Base-by-base conservation (phyloP, 2,113 vertebrate species). In the Erythrocercus mccallii region DNA sequence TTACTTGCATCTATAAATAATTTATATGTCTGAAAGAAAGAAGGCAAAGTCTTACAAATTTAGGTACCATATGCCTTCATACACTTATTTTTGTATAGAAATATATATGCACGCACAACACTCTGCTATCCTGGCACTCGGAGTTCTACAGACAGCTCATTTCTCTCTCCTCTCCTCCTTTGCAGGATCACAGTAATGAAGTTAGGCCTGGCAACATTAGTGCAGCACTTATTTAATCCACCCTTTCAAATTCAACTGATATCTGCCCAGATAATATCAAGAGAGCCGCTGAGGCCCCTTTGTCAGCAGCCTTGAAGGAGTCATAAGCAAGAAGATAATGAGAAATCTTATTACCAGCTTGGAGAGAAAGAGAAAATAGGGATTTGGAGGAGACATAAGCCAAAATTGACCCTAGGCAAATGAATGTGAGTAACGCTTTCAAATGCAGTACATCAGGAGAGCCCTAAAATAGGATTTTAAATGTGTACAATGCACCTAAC, bases 241-340 rank as follows among this genome's bases (percentile, higher is more conserved):
- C 69, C n/a, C 94, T 95, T 97, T 95, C 91, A 95, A 81, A 93
- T 81, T 86, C 78, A 90, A 77, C 81, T 60, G 77, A 58, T 94
- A 88, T 71, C 80, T 96, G 80, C 81, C 72, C 86, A 61, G 76
- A 91, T 70, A 91, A 92, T 57, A 91, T 28, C 58, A 68, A 74
- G 48, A 78, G 30, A 95, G 76, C 88, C 82, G 84, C 88, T 78
- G 82, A 81, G 90, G 74, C 53, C 60, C 58, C 81, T 89, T 89
- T 94, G 71, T 88, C 84, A 85, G 73, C 53, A 69, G 84, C 62
- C 76, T 78, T 81, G 64, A 93, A 84, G 73, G 89, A 96, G 58
- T 65, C 74, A 78, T 83, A 90, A 84, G 81, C 87, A 77, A 92
- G 72, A 56, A 82, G 93, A 70, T 89, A 96, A 91, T 68, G 94